Evolutionary conservation across 2,888 invertebrate species (phyloP).

Genomic region (Spodoptera picta): DNA sequence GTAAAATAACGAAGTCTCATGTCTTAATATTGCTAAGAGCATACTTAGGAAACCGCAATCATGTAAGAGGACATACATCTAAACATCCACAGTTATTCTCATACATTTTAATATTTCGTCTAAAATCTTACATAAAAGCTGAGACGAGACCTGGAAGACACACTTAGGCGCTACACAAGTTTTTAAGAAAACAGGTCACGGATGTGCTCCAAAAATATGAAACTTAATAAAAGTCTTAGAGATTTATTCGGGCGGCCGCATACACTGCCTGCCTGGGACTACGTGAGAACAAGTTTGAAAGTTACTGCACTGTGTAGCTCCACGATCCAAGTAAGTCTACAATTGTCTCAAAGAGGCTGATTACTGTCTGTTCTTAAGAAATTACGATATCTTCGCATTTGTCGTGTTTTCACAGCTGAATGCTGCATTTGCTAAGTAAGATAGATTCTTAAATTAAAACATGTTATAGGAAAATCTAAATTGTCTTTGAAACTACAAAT

Average conservation of each 20-base stretch:
- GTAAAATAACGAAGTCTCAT: not conserved
- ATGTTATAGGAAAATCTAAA: not conserved
- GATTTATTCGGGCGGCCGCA: slow-evolving; percentile 64
- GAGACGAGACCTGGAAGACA: slow-evolving; percentile 16
- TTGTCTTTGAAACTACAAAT: too few relatives aligned
- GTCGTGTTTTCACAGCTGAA: not conserved
- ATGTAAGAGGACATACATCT: slow-evolving; percentile 1
- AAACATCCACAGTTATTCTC: slow-evolving; percentile 16
- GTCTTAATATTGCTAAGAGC: slow-evolving; percentile 13
- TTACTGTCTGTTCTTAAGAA: not conserved
- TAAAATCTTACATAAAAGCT: slow-evolving; percentile 27
- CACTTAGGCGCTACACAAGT: slow-evolving; percentile 24
- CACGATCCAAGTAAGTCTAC: slow-evolving; percentile 6
- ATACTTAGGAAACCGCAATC: slow-evolving; percentile 13
- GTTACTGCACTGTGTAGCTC: slow-evolving; percentile 35
- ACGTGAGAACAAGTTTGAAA: slow-evolving; percentile 53
- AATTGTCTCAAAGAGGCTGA: slow-evolving; percentile 1
- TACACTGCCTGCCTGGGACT: slow-evolving; percentile 52
- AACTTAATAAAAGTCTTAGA: slow-evolving; percentile 61
- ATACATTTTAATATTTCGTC: slow-evolving; percentile 35
- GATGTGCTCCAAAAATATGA: slow-evolving; percentile 58
- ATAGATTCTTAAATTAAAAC: too few relatives aligned
- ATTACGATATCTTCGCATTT: not conserved
- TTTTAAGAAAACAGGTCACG: slow-evolving; percentile 59
- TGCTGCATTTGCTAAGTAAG: too few relatives aligned